Evolutionary conservation across 2,888 invertebrate genomes (phyloP), one percentile per base, ranked within the genome.

Genomic region (Eupelmus urozonus): DNA sequence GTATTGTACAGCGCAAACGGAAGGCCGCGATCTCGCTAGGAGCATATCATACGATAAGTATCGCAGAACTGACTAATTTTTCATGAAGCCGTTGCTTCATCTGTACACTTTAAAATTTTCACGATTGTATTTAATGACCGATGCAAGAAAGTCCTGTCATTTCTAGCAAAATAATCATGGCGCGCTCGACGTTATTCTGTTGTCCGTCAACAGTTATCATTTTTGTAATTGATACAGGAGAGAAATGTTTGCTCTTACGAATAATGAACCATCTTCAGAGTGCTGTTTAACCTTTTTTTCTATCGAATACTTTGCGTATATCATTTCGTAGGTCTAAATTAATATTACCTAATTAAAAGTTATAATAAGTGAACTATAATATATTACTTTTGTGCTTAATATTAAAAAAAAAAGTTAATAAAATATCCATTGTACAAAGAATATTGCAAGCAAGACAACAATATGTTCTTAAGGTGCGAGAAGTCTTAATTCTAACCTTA

Each of bases 41-140:
- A 85, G 85, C 88, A 88, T 88, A 80, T 87, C 86, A 87, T 85
- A 75, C 71, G 81, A 71, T 62, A 11, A 23, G 55, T 53, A 66
- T 55, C 2, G n/a, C 53, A 45, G 11, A 27, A 76, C 72, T 62
- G 20, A n/a, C 69, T 53, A 83, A 84, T 84, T 82, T 84, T 74
- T 69, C 63, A 67, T 45, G 7, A 63, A 75, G 42, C 49, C 20
- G 16, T 20, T 42, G 57, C 66, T 29, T 71, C 63, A 78, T 69
- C 25, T 69, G 74, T 29, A 23, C 18, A 25, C 60, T 16, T 45
- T 20, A 53, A 53, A 74, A 74, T 53, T 69, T 65, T 29, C 59
- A 55, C 34, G 23, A 65, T 20, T 45, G 16, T 29, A 11, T 57
- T 59, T 20, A 11, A 20, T 40, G n/a, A 74, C 55, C 16, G 25